These are phyloP conservation scores for Malthinus flaveolus DNA, from an alignment of 2,888 invertebrate genomes.

Conservation along the genomic window DNA sequence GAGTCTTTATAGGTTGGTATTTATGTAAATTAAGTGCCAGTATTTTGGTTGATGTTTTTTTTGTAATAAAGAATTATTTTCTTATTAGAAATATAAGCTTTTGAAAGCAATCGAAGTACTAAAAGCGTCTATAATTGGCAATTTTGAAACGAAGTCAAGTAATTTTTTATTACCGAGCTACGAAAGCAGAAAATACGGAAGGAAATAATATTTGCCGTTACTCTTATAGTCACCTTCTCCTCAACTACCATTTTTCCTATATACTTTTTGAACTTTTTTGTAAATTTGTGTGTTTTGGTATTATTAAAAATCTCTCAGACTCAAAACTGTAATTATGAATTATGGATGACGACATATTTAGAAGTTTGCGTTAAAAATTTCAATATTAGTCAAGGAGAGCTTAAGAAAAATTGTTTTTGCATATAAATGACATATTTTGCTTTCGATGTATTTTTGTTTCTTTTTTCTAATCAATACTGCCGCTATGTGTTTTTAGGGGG, in stretches of 20 bases:
- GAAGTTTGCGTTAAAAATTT: conserved; percentile 16
- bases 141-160: conserved; percentile 22
- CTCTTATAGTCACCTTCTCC: conserved; percentile 8
- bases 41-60: neutral
- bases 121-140: conserved; percentile 21
- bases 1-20: no score
- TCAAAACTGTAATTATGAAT: conserved; percentile 7
- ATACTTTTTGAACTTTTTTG: neutral
- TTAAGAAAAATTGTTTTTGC: conserved; percentile 28
- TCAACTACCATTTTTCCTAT: neutral
- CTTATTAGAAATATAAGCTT: conserved; percentile 6
- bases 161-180: conserved; percentile 18
- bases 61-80: conserved; percentile 5
- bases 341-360: neutral
- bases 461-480: conserved; percentile 19
- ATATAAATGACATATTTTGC: conserved; percentile 39
- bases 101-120: conserved; percentile 13
- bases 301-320: neutral
- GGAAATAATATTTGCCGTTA: conserved; percentile 20
- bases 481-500: conserved; percentile 23
- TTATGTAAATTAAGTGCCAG: neutral
- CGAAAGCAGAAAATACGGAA: conserved; percentile 14
- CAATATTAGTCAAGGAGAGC: conserved; percentile 11
- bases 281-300: no score
- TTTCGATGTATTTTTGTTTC: conserved; percentile 27